Percentiles rank a stretch among this genome's conserved stretches.
phyloP scores from a whole-genome alignment of 2,888 invertebrate species.

The Rhaphigaster nebulosa region DNA sequence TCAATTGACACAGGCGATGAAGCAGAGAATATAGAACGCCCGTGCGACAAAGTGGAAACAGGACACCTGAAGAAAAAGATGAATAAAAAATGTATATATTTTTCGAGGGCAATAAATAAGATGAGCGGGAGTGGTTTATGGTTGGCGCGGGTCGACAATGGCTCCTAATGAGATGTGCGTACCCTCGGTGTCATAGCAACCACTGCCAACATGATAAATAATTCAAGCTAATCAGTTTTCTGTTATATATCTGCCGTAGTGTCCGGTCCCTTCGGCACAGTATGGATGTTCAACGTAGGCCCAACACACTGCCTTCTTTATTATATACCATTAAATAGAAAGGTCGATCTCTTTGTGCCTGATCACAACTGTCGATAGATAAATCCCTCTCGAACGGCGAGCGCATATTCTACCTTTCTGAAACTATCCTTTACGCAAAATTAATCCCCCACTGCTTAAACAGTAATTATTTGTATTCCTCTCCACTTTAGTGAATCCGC shows the following conservation, averaged over 20 bases:
- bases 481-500: too few relatives aligned
- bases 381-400: not conserved
- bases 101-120: conserved; percentile 49
- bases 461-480: too few relatives aligned
- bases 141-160: conserved; percentile 39
- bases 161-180: conserved; percentile 56
- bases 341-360: not conserved
- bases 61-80: conserved; percentile 19
- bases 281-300: not conserved
- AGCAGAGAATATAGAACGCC: not conserved
- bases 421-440: too few relatives aligned
- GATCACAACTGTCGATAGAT: not conserved
- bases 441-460: too few relatives aligned
- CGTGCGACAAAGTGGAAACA: not conserved
- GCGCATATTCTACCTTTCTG: not conserved
- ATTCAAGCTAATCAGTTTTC: conserved; percentile 54
- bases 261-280: not conserved
- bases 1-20: not conserved
- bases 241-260: conserved; percentile 38
- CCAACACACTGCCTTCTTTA: not conserved
- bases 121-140: conserved; percentile 50
- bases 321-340: not conserved
- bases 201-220: conserved; percentile 50
- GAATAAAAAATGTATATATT: conserved; percentile 47
- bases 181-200: conserved; percentile 54